Conservation (phyloP, 2,113 vertebrate genomes). For the Engystomops pustulosus region DNA sequence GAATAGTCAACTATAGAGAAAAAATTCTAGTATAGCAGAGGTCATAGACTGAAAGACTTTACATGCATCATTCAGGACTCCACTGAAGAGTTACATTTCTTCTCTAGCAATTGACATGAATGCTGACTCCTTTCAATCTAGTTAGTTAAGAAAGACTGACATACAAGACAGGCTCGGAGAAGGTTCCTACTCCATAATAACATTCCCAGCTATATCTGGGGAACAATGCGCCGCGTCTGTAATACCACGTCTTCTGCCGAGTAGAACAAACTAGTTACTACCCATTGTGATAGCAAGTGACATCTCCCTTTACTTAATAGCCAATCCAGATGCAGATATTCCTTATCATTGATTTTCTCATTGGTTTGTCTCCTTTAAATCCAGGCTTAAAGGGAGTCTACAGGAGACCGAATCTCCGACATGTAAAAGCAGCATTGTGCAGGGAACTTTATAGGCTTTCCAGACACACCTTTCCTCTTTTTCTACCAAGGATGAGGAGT, state of each 20-base stretch:
- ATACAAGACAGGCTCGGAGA: not conserved
- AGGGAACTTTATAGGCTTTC: too few relatives aligned
- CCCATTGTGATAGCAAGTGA: not conserved
- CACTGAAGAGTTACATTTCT: not conserved
- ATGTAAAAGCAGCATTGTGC: too few relatives aligned
- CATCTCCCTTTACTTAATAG: not conserved
- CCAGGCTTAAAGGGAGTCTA: too few relatives aligned
- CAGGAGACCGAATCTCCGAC: too few relatives aligned
- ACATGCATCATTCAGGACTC: not conserved
- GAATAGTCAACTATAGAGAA: not conserved
- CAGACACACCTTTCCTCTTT: too few relatives aligned
- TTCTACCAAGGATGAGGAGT: too few relatives aligned
- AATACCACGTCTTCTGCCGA: not conserved
- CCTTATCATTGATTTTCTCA: not conserved
- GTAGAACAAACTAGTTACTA: slow-evolving; percentile 29
- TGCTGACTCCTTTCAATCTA: not conserved
- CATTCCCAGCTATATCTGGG: not conserved
- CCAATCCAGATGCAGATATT: not conserved
- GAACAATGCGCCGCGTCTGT: not conserved
- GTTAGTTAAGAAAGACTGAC: slow-evolving; percentile 1
- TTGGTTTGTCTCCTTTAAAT: not conserved
- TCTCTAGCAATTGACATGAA: slow-evolving; percentile 1
- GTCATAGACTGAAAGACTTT: not conserved
- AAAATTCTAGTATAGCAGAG: not conserved
- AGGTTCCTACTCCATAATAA: not conserved